Evolutionary conservation across 30 jellyfish, hydroid and myxozoan genomes (phyloP).

Genomic region (Rhopilema esculentum): DNA sequence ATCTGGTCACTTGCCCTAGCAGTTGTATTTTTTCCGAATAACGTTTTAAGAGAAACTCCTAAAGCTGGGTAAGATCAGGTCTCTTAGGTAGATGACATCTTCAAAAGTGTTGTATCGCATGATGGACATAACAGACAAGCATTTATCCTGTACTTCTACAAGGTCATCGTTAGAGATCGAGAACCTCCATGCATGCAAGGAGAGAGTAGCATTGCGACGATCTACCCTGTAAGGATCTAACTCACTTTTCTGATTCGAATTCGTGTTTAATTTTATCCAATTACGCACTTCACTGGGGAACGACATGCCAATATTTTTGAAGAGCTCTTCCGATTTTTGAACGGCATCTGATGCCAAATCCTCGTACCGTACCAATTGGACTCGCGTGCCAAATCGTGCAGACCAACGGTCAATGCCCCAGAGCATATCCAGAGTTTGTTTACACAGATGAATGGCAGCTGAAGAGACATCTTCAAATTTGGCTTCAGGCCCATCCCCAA

Average conservation of each 20-base stretch:
- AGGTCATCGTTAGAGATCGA: slow-evolving; percentile 56
- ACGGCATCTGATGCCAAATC: slow-evolving; percentile 85
- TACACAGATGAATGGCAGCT: slow-evolving; percentile 86
- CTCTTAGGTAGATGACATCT: slow-evolving; percentile 52
- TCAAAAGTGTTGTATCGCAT: slow-evolving; percentile 71
- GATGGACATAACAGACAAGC: slow-evolving; percentile 73
- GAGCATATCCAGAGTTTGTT: slow-evolving; percentile 59
- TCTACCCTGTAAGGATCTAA: slow-evolving; percentile 82
- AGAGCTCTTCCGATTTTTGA: slow-evolving; percentile 54
- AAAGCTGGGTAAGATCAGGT: slow-evolving; percentile 52
- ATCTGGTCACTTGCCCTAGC: neutral
- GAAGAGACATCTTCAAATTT: slow-evolving; percentile 58
- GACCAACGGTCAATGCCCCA: slow-evolving; percentile 70
- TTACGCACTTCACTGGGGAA: slow-evolving; percentile 64
- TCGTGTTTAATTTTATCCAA: slow-evolving; percentile 85
- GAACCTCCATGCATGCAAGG: slow-evolving; percentile 87
- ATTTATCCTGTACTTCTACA: slow-evolving; percentile 63
- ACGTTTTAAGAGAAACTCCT: slow-evolving; percentile 32
- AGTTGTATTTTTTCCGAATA: neutral
- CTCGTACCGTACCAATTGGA: slow-evolving; percentile 81
- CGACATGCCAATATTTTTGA: slow-evolving; percentile 45
- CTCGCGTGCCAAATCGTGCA: slow-evolving; percentile 38
- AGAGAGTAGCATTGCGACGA: slow-evolving; percentile 74
- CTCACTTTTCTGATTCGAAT: slow-evolving; percentile 48
- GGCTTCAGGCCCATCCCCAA: slow-evolving; percentile 72